phyloP scores from a whole-genome alignment of 2,888 invertebrate species.

The Drosophila recens region DNA sequence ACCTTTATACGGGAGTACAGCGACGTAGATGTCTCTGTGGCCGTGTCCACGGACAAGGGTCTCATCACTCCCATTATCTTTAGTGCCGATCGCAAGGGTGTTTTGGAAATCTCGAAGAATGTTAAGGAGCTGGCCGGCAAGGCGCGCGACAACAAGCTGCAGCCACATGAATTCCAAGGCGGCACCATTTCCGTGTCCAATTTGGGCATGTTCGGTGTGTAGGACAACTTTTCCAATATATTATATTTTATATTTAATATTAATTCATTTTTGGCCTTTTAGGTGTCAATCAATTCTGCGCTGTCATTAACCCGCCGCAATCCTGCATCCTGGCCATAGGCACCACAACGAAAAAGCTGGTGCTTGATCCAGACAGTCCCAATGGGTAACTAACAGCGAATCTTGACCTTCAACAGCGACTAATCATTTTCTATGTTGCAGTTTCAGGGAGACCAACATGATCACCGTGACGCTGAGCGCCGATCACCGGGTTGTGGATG shows the following conservation, averaged over 20 bases:
- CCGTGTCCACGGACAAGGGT: conserved; percentile 97
- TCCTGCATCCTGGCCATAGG: conserved; percentile 97
- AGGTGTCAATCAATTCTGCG: conserved; percentile 94
- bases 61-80: conserved; percentile 98
- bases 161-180: conserved; percentile 98
- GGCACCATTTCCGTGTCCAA: conserved; percentile 98
- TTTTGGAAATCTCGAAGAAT: conserved; percentile 92
- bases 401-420: not conserved
- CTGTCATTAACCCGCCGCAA: conserved; percentile 98
- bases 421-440: conserved; percentile 80
- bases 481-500: conserved; percentile 99
- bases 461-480: conserved; percentile 97
- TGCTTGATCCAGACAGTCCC: conserved; percentile 90
- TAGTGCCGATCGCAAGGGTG: conserved; percentile 95
- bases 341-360: conserved; percentile 90
- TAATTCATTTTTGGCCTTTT: not conserved
- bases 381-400: conserved; percentile 88
- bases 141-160: conserved; percentile 94
- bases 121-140: conserved; percentile 93
- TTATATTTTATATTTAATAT: too few species aligned
- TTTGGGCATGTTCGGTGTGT: conserved; percentile 94
- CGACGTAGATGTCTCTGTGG: conserved; percentile 97
- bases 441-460: conserved; percentile 90
- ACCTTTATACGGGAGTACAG: conserved; percentile 95
- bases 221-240: too few species aligned